Conservation (phyloP, 1,140 invertebrate species). For the Platyscapa corneri region DNA sequence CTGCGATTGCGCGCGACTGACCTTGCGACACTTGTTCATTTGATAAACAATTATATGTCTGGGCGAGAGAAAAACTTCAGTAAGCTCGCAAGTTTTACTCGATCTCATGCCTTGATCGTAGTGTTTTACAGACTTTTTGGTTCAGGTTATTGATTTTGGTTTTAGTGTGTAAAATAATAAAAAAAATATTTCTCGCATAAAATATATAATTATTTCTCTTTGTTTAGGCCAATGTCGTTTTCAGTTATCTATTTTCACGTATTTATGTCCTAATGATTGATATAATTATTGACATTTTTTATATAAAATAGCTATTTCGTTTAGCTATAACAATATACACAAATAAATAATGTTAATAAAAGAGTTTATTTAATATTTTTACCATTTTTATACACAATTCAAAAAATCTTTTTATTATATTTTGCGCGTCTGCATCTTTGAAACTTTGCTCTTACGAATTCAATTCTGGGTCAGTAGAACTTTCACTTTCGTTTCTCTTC, state of each 20-base stretch:
- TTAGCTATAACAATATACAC: too few species aligned
- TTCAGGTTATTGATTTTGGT: not conserved
- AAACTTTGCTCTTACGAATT: not conserved
- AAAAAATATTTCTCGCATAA: not conserved
- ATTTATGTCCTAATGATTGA: not conserved
- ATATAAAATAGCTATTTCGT: not conserved
- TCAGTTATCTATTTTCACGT: not conserved
- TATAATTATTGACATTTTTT: not conserved
- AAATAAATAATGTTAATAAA: too few species aligned
- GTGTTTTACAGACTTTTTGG: not conserved
- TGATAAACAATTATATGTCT: not conserved
- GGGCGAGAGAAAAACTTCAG: not conserved
- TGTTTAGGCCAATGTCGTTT: not conserved
- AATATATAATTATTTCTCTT: not conserved
- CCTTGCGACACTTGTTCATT: slow-evolving; percentile 4
- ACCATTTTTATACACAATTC: too few species aligned
- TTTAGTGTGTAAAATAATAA: not conserved
- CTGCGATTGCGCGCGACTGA: not conserved
- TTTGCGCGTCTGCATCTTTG: not conserved
- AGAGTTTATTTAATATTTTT: too few species aligned
- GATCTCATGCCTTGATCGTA: not conserved
- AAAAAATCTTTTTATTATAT: not conserved
- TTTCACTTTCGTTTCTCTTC: slow-evolving; percentile 8
- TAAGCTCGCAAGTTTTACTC: not conserved
- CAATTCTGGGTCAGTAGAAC: not conserved